Percentiles rank a stretch among this genome's conserved stretches.
These are phyloP conservation scores for Ochropacha duplaris DNA, from an alignment of 2,888 invertebrate species.

Conservation along the genomic window DNA sequence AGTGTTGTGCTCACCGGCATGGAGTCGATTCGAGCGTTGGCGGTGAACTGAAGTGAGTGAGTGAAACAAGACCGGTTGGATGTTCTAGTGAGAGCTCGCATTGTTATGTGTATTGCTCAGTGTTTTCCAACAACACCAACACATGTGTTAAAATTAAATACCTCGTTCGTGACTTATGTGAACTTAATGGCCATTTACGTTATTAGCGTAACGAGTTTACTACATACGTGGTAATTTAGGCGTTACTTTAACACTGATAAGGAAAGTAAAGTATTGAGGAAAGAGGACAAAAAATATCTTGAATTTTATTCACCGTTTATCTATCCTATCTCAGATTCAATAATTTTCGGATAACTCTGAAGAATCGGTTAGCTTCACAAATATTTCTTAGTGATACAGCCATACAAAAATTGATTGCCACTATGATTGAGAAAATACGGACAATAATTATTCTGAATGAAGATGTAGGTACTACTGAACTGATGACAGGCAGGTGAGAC, in stretches of 20 bases:
- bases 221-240: not conserved
- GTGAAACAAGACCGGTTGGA: conserved; percentile 30
- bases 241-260: not conserved
- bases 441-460: too few relatives aligned
- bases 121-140: conserved; percentile 50
- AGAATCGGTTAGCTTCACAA: too few relatives aligned
- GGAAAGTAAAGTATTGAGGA: not conserved
- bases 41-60: conserved; percentile 64
- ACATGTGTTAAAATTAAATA: conserved; percentile 21
- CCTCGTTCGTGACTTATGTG: conserved; percentile 2
- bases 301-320: too few relatives aligned
- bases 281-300: not conserved
- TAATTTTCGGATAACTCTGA: too few relatives aligned
- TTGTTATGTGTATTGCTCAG: conserved; percentile 49
- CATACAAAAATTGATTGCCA: too few relatives aligned
- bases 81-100: conserved; percentile 66
- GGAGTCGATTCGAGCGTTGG: conserved; percentile 54
- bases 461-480: too few relatives aligned
- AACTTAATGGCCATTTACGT: not conserved
- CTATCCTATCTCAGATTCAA: too few relatives aligned
- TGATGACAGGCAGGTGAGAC: too few relatives aligned
- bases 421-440: too few relatives aligned
- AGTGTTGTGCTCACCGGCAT: conserved; percentile 48
- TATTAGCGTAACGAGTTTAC: not conserved
- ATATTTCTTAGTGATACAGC: too few relatives aligned